Evolutionary conservation across 30 jellyfish, hydroid and myxozoan species (phyloP).

Genomic region (Aurelia aurita complex sp. Pacific): DNA sequence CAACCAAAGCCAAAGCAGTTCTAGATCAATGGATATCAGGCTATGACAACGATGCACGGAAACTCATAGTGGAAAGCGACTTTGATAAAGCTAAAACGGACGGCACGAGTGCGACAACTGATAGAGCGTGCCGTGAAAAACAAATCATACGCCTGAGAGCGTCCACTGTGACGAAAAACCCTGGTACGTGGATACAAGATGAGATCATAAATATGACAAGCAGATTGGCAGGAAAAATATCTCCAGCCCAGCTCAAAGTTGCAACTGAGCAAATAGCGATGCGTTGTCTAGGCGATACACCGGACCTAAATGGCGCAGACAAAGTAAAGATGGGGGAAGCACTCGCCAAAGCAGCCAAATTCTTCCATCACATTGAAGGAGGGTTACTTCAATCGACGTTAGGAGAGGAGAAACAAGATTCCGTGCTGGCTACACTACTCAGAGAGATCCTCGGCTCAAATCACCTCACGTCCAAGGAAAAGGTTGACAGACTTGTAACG

Average conservation of each 20-base stretch:
- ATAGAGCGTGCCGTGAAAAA: constrained; percentile 12
- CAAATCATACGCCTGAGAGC: not conserved
- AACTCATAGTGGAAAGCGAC: not conserved
- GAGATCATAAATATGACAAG: not conserved
- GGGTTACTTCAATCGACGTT: constrained; percentile 17
- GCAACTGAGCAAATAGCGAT: constrained; percentile 44
- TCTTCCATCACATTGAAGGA: constrained; percentile 46
- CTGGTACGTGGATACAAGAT: not conserved
- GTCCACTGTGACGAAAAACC: not conserved
- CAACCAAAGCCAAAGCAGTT: constrained; percentile 1
- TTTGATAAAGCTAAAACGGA: constrained; percentile 8
- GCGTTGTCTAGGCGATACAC: constrained; percentile 8
- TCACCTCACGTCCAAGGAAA: not conserved
- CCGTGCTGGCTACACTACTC: not conserved
- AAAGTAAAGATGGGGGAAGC: constrained; percentile 7
- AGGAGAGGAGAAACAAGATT: constrained; percentile 5
- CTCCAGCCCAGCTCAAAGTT: constrained; percentile 19
- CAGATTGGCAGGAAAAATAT: not conserved
- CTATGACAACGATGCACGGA: constrained; percentile 4
- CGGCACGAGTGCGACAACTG: constrained; percentile 8
- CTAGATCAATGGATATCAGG: constrained; percentile 54
- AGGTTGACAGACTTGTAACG: not conserved
- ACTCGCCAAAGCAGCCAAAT: constrained; percentile 16
- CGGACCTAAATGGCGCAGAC: not conserved
- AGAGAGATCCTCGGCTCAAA: constrained; percentile 9